These are phyloP conservation scores for Suncus etruscus DNA, from an alignment of 2,113 vertebrate genomes.

Conservation along the genomic window DNA sequence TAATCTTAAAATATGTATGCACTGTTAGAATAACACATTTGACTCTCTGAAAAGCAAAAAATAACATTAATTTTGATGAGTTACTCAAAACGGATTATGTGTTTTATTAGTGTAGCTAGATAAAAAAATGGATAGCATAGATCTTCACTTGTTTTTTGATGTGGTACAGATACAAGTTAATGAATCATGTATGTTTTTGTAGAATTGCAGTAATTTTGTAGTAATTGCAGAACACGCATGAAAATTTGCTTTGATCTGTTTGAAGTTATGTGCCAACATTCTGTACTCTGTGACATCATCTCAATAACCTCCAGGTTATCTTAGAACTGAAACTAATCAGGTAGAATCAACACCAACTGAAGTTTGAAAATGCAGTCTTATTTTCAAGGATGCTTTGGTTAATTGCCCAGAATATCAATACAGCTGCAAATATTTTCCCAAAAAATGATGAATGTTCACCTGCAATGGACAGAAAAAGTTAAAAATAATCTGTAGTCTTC, in stretches of 20 bases:
- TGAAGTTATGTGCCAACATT: slow-evolving; percentile 48
- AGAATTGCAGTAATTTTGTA: not conserved
- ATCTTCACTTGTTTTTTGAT: not conserved
- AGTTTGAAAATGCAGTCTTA: not conserved
- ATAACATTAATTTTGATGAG: not conserved
- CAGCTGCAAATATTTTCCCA: not conserved
- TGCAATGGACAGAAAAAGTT: not conserved
- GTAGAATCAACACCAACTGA: slow-evolving; percentile 1
- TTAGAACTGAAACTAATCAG: slow-evolving; percentile 37
- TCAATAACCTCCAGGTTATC: slow-evolving; percentile 14
- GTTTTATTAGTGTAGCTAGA: not conserved
- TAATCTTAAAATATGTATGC: slow-evolving; percentile 17
- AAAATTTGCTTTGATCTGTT: slow-evolving; percentile 65
- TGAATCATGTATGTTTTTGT: slow-evolving; percentile 47
- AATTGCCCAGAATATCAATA: not conserved
- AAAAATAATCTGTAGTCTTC: not conserved
- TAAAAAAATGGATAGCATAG: not conserved
- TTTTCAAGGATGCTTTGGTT: not conserved
- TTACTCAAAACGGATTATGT: not conserved
- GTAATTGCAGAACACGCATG: slow-evolving; percentile 37
- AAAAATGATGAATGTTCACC: not conserved
- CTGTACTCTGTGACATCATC: slow-evolving; percentile 15
- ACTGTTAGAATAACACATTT: slow-evolving; percentile 47
- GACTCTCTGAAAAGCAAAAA: slow-evolving; percentile 45
- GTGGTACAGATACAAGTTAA: slow-evolving; percentile 10